Evolutionary conservation across 2,888 invertebrate genomes (phyloP).

Genomic region (Coelopa pilipes): DNA sequence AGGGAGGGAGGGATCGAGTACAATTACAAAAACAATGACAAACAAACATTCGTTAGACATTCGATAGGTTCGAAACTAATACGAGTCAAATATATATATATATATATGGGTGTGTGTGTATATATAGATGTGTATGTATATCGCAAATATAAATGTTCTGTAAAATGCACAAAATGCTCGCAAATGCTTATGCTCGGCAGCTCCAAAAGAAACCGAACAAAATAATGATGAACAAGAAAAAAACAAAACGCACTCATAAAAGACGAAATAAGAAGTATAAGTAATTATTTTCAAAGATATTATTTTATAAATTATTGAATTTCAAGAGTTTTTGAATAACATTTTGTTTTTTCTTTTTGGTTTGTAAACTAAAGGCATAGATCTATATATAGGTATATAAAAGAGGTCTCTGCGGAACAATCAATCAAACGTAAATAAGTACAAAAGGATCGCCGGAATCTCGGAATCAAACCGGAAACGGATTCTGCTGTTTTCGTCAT

Average conservation of each 20-base stretch:
- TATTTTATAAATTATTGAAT: too few relatives aligned
- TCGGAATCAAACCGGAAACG: constrained; percentile 31
- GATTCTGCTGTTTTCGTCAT: constrained; percentile 11
- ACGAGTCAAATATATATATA: too few relatives aligned
- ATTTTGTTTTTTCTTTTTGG: too few relatives aligned
- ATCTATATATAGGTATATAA: too few relatives aligned
- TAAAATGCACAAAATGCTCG: constrained; percentile 57
- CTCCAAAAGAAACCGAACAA: neutral
- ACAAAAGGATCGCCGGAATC: constrained; percentile 34
- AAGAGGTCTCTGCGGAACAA: constrained; percentile 1
- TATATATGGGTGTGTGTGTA: too few relatives aligned
- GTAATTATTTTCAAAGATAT: constrained; percentile 33
- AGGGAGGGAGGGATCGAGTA: constrained; percentile 29
- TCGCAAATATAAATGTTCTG: neutral
- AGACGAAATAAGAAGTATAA: constrained; percentile 31
- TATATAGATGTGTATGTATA: too few relatives aligned
- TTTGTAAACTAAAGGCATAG: too few relatives aligned
- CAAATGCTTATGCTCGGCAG: constrained; percentile 42
- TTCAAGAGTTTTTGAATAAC: too few relatives aligned
- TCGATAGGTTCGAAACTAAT: too few relatives aligned
- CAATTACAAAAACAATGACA: constrained; percentile 35
- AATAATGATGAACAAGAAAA: constrained; percentile 28
- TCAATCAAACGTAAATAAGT: neutral
- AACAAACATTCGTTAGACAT: neutral
- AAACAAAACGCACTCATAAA: constrained; percentile 19